A percentile compares a stretch with the other conserved stretches of the same genome.
phyloP scores from a whole-genome alignment of 2,888 invertebrate species.

The Ormyrus labotus region DNA sequence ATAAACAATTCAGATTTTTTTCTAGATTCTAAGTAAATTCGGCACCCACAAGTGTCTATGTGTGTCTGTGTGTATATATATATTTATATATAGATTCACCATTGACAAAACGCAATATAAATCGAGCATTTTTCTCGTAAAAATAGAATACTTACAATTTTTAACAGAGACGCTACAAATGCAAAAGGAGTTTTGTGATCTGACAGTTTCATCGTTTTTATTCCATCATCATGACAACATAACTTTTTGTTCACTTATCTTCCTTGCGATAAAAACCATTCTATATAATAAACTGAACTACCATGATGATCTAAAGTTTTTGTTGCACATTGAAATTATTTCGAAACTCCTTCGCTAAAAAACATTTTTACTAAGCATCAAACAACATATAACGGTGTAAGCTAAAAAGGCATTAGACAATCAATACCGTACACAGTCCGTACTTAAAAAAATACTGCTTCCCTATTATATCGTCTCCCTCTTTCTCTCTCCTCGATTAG shows the following conservation, averaged over 20 bases:
- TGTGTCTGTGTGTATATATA: slow-evolving; percentile 21
- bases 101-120: slow-evolving; percentile 49
- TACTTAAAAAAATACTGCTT: slow-evolving; percentile 55
- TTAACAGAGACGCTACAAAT: slow-evolving; percentile 46
- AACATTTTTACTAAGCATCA: slow-evolving; percentile 41
- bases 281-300: slow-evolving; percentile 10
- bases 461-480: slow-evolving; percentile 33
- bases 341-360: slow-evolving; percentile 46
- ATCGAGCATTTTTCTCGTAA: slow-evolving; percentile 42
- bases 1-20: slow-evolving; percentile 16
- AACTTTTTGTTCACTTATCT: neutral
- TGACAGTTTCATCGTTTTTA: slow-evolving; percentile 40
- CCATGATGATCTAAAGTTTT: neutral
- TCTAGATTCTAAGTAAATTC: slow-evolving; percentile 50
- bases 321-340: slow-evolving; percentile 22
- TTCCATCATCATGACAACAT: neutral
- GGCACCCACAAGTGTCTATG: slow-evolving; percentile 29
- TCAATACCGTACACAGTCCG: slow-evolving; percentile 38
- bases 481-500: slow-evolving; percentile 5
- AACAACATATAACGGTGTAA: slow-evolving; percentile 46
- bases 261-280: neutral
- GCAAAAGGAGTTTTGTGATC: slow-evolving; percentile 49
- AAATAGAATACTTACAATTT: slow-evolving; percentile 49
- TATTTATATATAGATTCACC: slow-evolving; percentile 33
- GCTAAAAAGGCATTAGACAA: slow-evolving; percentile 49